Conservation (phyloP, 2,113 vertebrate species). For the Paratilapia polleni region DNA sequence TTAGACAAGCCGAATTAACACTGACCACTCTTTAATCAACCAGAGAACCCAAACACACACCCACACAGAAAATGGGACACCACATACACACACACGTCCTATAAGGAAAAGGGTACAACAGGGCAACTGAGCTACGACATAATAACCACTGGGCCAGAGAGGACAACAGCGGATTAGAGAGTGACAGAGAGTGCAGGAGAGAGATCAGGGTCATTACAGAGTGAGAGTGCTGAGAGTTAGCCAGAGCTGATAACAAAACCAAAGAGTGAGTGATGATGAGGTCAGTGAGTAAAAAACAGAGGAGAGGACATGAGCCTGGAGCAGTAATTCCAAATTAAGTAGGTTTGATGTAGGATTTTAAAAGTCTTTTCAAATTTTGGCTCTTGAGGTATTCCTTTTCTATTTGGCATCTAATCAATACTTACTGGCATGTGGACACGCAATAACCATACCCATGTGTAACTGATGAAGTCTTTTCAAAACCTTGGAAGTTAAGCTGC, state of each 20-base stretch:
- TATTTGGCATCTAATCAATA: not conserved
- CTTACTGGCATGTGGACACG: not conserved
- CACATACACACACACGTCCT: not conserved
- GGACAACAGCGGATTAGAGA: constrained; percentile 63
- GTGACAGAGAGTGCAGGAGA: constrained; percentile 37
- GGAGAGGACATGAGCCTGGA: not conserved
- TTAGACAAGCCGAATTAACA: constrained; percentile 34
- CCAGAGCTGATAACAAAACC: not conserved
- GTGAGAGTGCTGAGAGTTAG: constrained; percentile 24
- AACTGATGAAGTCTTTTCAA: not conserved
- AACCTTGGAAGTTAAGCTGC: not conserved
- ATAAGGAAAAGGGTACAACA: constrained; percentile 3
- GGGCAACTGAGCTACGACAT: constrained; percentile 24
- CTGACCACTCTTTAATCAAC: constrained; percentile 21
- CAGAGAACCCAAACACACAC: constrained; percentile 7
- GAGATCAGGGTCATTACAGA: constrained; percentile 62
- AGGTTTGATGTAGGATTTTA: too few relatives aligned
- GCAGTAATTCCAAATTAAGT: not conserved
- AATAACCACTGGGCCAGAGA: constrained; percentile 49
- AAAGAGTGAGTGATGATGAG: constrained; percentile 13
- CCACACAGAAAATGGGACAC: constrained; percentile 35
- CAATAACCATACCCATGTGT: not conserved
- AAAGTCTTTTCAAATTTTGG: too few relatives aligned
- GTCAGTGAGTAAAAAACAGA: not conserved
- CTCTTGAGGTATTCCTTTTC: too few relatives aligned